Evolutionary conservation across 2,113 vertebrate species (phyloP).

Genomic region (Okapia johnstoni): DNA sequence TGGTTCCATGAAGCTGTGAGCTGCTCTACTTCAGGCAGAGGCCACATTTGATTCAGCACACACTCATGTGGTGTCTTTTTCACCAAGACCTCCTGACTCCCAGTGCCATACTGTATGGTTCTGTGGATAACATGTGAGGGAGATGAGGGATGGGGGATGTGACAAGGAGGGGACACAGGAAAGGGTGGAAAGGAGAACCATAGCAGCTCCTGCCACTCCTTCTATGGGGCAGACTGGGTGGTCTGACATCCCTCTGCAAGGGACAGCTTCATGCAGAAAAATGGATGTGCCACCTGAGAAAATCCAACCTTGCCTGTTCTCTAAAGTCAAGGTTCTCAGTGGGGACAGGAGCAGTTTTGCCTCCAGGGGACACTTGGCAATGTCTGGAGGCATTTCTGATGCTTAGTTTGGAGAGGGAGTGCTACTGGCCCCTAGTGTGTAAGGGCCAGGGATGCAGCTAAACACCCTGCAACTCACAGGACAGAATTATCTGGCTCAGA

Average conservation of each 20-base stretch:
- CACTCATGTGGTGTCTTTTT: not conserved
- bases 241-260: not conserved
- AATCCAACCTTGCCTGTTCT: not conserved
- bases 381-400: not conserved
- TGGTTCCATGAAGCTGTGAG: not conserved
- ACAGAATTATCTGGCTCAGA: not conserved
- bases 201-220: not conserved
- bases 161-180: rapidly evolving
- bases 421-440: not conserved
- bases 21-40: not conserved
- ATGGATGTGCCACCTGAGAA: not conserved
- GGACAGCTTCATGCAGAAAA: not conserved
- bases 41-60: not conserved
- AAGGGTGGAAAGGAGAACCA: not conserved
- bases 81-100: not conserved
- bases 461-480: not conserved
- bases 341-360: too few relatives aligned
- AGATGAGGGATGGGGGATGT: not conserved
- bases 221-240: not conserved
- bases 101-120: not conserved
- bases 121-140: not conserved
- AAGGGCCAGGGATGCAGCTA: not conserved
- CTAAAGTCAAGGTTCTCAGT: not conserved
- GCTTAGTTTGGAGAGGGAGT: not conserved
- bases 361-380: too few relatives aligned